Evolutionary conservation across 2,797 vertebrate species (phyloP), one percentile per base, ranked within the genome.

Genomic region (Microchirus variegatus): DNA sequence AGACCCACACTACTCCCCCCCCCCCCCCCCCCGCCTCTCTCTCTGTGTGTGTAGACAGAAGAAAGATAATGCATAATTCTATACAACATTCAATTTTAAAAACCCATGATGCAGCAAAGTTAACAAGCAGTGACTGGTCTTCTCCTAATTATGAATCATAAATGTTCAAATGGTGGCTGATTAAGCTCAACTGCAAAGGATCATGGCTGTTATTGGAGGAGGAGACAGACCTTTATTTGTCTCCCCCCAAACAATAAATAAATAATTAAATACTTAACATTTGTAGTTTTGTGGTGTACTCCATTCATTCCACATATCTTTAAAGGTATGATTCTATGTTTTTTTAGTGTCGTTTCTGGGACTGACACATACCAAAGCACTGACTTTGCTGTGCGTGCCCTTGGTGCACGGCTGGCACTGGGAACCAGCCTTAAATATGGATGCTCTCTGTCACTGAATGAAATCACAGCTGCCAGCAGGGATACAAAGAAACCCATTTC

Each of bases 81-180:
- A 73, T 52, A 52, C 49, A 68, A 50, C 50, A 66, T 78, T 70
- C 73, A 9, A 77, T 77, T 53, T 63, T 65, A 62, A 61, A 73
- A 61, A 73, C 45, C 47, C 18, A 37, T 15, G 58, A 57, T 54
- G 42, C 65, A 41, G 17, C 46, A 41, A 48, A 37, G 53, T 22
- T 49, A 48, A 57, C 61, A 69, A 61, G 63, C 61, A 67, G 26
- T 64, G 58, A 65, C 43, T 18, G 46, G 31, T 49, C 43, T 16
- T 50, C 43, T 50, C 46, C 63, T 70, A 67, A 72, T 83, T 80
- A 67, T 51, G 59, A 35, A 53, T 70, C 77, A 71, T 76, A 83
- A 80, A 81, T 64, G 65, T 77, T 82, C 50, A 75, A 73, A 78
- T 77, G 13, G 63, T 36, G 43, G 46, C 63, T 73, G 74, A 67